Conservation (phyloP, 2,888 invertebrate genomes). For the Malacosoma neustria region DNA sequence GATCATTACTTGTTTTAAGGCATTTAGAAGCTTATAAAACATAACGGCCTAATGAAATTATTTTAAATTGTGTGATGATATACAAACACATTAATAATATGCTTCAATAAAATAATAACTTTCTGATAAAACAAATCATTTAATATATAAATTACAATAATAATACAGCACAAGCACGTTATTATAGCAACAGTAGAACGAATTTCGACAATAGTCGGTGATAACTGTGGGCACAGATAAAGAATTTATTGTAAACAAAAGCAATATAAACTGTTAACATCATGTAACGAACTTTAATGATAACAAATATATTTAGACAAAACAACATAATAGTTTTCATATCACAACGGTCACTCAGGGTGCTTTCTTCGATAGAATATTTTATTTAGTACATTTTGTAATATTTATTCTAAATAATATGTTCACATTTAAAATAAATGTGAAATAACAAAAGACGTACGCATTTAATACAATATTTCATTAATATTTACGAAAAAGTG, state of each 20-base stretch:
- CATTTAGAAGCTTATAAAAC: no score
- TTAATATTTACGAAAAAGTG: no score
- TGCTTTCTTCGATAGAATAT: no score
- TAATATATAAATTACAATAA: constrained; percentile 7
- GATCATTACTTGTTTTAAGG: no score
- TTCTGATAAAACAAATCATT: background rate
- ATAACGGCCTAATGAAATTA: no score
- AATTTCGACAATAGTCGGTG: constrained; percentile 50
- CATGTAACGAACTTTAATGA: constrained; percentile 48
- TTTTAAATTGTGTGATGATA: no score
- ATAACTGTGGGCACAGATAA: constrained; percentile 57
- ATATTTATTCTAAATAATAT: no score
- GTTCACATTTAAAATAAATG: no score
- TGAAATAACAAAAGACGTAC: no score
- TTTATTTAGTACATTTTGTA: no score
- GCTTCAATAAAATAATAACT: background rate
- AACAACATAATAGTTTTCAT: constrained; percentile 29
- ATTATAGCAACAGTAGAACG: constrained; percentile 51
- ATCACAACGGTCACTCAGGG: background rate
- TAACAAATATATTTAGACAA: constrained; percentile 50
- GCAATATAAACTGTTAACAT: constrained; percentile 30
- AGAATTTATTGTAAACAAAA: constrained; percentile 63
- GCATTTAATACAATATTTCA: no score
- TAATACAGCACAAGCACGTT: background rate
- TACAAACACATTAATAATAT: background rate